These are phyloP conservation scores for Drosophila leontia DNA, from an alignment of 1,140 invertebrate species.

Conservation along the genomic window DNA sequence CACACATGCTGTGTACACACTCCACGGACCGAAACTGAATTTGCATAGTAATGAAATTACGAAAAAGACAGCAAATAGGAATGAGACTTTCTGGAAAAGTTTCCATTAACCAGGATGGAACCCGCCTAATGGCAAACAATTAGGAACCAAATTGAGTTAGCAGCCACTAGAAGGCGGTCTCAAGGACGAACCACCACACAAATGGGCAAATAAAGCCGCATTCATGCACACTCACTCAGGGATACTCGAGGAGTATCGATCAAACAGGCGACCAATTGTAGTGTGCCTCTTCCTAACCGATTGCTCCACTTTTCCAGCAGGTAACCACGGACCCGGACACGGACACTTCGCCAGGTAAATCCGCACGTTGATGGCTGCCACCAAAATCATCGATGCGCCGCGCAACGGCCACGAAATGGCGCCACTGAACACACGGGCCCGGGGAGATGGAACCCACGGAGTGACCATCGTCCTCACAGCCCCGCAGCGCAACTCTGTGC, in stretches of 20 bases:
- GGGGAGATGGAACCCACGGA: conserved; percentile 87
- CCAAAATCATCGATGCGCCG: conserved; percentile 84
- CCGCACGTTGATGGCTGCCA: conserved; percentile 82
- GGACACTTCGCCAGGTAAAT: conserved; percentile 20
- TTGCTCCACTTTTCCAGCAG: conserved; percentile 43
- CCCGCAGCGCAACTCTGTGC: conserved; percentile 86
- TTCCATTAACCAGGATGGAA: conserved; percentile 30
- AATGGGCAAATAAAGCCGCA: conserved; percentile 37
- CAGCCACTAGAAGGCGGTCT: conserved; percentile 36
- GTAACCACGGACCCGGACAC: conserved; percentile 36
- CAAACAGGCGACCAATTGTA: conserved; percentile 12
- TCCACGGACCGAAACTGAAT: conserved; percentile 1
- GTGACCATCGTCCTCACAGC: conserved; percentile 88
- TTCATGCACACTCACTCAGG: conserved; percentile 3
- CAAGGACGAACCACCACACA: conserved; percentile 37
- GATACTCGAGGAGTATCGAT: conserved; percentile 32
- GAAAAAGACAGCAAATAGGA: conserved; percentile 4
- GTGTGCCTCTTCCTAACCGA: conserved; percentile 23
- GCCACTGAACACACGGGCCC: conserved; percentile 89
- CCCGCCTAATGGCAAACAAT: conserved; percentile 61
- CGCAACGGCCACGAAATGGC: conserved; percentile 90
- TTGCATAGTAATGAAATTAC: conserved; percentile 41
- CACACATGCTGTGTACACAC: conserved; percentile 7
- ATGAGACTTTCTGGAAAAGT: conserved; percentile 6
- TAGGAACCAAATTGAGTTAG: conserved; percentile 71